Evolutionary conservation across 2,888 invertebrate genomes (phyloP).

Genomic region (Megalurothrips usitatus): DNA sequence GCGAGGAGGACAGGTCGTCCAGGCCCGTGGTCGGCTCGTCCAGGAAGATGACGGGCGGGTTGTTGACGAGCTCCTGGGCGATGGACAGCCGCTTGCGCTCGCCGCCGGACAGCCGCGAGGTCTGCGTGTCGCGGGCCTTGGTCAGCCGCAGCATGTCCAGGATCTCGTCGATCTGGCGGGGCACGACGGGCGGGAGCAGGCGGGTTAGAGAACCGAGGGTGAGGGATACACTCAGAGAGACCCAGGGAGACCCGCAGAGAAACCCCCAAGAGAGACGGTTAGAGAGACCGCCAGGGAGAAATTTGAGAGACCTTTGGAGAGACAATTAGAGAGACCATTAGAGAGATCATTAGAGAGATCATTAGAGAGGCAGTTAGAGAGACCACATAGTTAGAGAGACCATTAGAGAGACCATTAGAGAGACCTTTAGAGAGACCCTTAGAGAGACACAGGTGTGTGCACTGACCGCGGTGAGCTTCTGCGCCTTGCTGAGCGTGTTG

Average conservation of each 20-base stretch:
- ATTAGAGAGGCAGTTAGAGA: no score
- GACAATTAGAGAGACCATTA: no score
- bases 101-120: conserved; percentile 79
- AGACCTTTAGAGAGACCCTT: no score
- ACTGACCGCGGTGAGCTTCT: conserved; percentile 69
- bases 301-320: no score
- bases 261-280: no score
- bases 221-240: no score
- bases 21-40: conserved; percentile 97
- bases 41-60: conserved; percentile 90
- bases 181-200: background rate
- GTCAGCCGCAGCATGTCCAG: conserved; percentile 71
- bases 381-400: no score
- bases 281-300: no score
- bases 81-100: conserved; percentile 91
- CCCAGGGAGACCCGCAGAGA: no score
- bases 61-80: conserved; percentile 87
- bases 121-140: conserved; percentile 66
- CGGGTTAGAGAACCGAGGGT: background rate
- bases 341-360: no score
- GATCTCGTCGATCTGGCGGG: conserved; percentile 76
- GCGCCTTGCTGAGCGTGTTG: conserved; percentile 53
- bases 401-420: no score
- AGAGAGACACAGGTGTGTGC: no score
- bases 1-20: conserved; percentile 84